Percentiles rank a stretch among this genome's conserved stretches.
These are phyloP conservation scores for Plestiodon gilberti DNA, from an alignment of 2,113 vertebrate genomes.

Conservation along the genomic window DNA sequence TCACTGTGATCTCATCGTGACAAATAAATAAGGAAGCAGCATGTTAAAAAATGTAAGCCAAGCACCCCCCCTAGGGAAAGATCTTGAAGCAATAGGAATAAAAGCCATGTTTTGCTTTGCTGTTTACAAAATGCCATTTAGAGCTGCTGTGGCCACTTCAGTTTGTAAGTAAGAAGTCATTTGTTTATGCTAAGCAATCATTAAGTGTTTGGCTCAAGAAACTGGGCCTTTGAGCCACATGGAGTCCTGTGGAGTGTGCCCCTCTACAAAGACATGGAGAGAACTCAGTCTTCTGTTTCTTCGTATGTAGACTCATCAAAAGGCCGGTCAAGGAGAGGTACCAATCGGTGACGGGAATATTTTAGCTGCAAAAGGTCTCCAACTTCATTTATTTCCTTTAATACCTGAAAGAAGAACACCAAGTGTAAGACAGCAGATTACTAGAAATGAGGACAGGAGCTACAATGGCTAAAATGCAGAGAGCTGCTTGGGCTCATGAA, in stretches of 20 bases:
- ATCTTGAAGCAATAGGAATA: slow-evolving; percentile 65
- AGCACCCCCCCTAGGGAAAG: slow-evolving; percentile 66
- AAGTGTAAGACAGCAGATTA: background rate
- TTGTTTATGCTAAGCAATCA: slow-evolving; percentile 66
- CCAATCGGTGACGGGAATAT: slow-evolving; percentile 87
- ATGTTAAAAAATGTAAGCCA: slow-evolving; percentile 60
- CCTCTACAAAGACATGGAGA: slow-evolving; percentile 57
- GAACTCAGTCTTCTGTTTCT: slow-evolving; percentile 87
- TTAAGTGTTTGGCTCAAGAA: slow-evolving; percentile 63
- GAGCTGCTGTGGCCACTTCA: slow-evolving; percentile 70
- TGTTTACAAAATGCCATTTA: slow-evolving; percentile 78
- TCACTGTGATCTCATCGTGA: slow-evolving; percentile 63
- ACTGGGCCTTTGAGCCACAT: slow-evolving; percentile 57
- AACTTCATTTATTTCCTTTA: slow-evolving; percentile 91
- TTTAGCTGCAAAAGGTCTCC: slow-evolving; percentile 93
- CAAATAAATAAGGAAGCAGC: slow-evolving; percentile 72
- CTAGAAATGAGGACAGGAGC: too few species aligned
- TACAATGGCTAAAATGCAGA: too few species aligned
- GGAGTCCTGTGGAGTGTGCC: slow-evolving; percentile 56
- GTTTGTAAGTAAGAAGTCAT: slow-evolving; percentile 69
- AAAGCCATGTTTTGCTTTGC: slow-evolving; percentile 64
- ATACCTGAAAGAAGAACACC: slow-evolving; percentile 74
- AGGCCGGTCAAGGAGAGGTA: slow-evolving; percentile 83
- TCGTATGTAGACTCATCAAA: slow-evolving; percentile 91
- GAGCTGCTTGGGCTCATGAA: too few species aligned